Base-by-base conservation (phyloP, 2,113 vertebrate species). In the Campylorhamphus procurvoides region DNA sequence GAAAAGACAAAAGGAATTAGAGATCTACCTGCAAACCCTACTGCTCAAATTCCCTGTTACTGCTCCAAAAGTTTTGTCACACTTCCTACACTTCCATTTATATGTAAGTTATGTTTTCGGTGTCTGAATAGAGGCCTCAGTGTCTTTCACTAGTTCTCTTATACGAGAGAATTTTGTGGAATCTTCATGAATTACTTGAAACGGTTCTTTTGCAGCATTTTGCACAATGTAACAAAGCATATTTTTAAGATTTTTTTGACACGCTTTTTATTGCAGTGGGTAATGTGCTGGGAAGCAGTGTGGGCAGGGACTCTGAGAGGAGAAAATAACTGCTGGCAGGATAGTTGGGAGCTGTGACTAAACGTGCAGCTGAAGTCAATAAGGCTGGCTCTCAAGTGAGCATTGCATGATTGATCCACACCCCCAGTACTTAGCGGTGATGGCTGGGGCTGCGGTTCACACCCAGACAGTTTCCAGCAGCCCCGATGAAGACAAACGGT, bases 11-110 rank as follows among this genome's bases (percentile, higher is more conserved):
- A 99, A 99, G 93, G 99, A 99, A 87, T 97, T 99, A 56, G 99
- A 99, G 87, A 97, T 99, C 55, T 99, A 99, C 90, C 97, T 99
- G 39, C 99, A 99, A 97, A 99, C 98, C 0, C 98, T 99, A 56
- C 98, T 99, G 19, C 78, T 92, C 58, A 98, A 98, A 91, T 99
- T 99, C 87, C 98, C 99, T 29, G 63, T 97, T 5, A 97, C 98
- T 90, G 98, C 98, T 6, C 99, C 99, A 17, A 98, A 98, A 85
- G 97, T 98, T 8, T 97, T 99, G 47, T 98, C 99, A 44, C 96
- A 92, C 80, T 99, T 99, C 91, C 96, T 99, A 87, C 98, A 99
- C 95, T 99, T 99, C 76, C 98, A 99, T 91, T 98, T 99, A 84
- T 99, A 99, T 40, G 99, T 99, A 98, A 99, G 99, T 99, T 97